Percentiles rank a stretch among this genome's conserved stretches.
Evolutionary conservation across 2,797 vertebrate species (phyloP).

Genomic region (Cynodonichthys magdalenae): DNA sequence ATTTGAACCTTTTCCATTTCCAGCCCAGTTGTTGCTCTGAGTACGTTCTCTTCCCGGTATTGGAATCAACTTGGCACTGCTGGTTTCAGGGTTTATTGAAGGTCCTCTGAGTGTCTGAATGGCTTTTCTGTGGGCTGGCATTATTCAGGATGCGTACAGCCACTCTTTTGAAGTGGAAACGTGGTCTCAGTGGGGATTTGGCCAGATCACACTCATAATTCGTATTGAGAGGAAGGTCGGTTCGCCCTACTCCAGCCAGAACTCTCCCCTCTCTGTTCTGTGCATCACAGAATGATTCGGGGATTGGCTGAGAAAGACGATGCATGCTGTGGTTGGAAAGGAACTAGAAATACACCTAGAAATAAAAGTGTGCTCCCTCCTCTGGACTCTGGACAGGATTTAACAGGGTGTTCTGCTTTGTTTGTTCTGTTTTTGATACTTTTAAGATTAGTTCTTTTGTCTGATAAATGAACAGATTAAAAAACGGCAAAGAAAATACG

Average conservation of each 20-base stretch:
- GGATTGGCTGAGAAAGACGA: slow-evolving; percentile 8
- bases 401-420: neutral
- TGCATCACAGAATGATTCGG: neutral
- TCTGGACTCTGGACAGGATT: neutral
- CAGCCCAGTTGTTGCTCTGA: slow-evolving; percentile 10
- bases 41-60: slow-evolving; percentile 9
- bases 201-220: slow-evolving; percentile 72
- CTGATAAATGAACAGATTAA: slow-evolving; percentile 1
- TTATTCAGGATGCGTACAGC: slow-evolving; percentile 70
- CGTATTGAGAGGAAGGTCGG: slow-evolving; percentile 65
- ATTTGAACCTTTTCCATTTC: slow-evolving; percentile 11
- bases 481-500: neutral
- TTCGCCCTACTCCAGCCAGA: slow-evolving; percentile 55
- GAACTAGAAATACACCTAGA: neutral
- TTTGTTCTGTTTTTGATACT: neutral
- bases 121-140: slow-evolving; percentile 50
- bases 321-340: neutral
- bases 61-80: slow-evolving; percentile 41
- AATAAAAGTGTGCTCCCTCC: neutral
- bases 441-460: neutral
- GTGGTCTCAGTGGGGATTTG: slow-evolving; percentile 70
- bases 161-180: slow-evolving; percentile 77
- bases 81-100: slow-evolving; percentile 54
- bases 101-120: slow-evolving; percentile 54
- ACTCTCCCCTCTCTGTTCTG: slow-evolving; percentile 15